Conservation (phyloP, 2,113 vertebrate genomes). For the Tachysurus fulvidraco region DNA sequence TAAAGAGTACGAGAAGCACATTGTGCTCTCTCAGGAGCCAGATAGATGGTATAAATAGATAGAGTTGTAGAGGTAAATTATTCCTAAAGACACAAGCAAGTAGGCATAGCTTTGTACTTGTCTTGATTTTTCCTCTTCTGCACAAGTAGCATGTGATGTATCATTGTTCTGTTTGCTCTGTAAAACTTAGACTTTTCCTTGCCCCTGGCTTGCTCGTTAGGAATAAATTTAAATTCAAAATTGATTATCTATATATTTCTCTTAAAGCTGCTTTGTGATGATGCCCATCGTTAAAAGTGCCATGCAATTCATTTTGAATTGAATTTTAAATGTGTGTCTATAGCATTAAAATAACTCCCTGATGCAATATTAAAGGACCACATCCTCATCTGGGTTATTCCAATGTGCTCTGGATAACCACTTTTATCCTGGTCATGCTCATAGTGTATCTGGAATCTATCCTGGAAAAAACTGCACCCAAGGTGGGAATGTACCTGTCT, state of each 20-base stretch:
- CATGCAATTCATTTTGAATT: too few species aligned
- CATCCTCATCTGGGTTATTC: too few species aligned
- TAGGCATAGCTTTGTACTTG: constrained; percentile 19
- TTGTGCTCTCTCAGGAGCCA: constrained; percentile 31
- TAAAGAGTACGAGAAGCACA: constrained; percentile 30
- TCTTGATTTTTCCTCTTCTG: neutral
- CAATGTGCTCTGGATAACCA: neutral
- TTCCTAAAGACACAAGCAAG: constrained; percentile 49
- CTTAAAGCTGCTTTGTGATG: too few species aligned
- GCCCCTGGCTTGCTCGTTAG: neutral
- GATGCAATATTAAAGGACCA: too few species aligned
- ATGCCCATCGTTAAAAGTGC: too few species aligned
- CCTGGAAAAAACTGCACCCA: neutral
- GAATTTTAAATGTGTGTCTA: too few species aligned
- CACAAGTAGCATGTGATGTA: neutral
- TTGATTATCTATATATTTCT: too few species aligned
- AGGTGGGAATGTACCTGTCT: neutral
- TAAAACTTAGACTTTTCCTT: neutral
- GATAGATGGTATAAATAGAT: constrained; percentile 53
- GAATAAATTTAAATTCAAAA: too few species aligned
- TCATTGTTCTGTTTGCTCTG: constrained; percentile 2
- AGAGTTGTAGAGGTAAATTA: constrained; percentile 53
- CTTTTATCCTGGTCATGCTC: neutral
- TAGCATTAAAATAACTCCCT: too few species aligned
- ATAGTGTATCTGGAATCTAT: neutral